Evolutionary conservation across 2,888 invertebrate species (phyloP).

Genomic region (Antheraea yamamai): DNA sequence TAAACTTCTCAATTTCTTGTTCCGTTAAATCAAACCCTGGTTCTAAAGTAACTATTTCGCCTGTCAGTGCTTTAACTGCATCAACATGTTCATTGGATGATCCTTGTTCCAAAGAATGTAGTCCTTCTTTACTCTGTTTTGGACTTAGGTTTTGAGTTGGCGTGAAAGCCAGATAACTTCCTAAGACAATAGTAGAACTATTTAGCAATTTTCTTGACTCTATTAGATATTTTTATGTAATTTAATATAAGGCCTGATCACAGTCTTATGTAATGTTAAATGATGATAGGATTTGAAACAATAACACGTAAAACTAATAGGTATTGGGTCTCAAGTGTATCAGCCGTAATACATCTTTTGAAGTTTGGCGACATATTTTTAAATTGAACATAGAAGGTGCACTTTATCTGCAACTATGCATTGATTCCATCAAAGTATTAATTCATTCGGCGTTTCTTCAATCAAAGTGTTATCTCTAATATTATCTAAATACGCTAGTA

Average conservation of each 20-base stretch:
- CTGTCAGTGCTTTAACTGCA: background rate
- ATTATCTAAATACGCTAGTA: background rate
- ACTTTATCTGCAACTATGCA: too few relatives aligned
- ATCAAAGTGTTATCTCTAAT: background rate
- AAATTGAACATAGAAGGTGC: too few relatives aligned
- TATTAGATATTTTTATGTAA: background rate
- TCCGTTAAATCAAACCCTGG: slow-evolving; percentile 50
- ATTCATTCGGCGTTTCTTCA: background rate
- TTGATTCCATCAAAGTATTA: too few relatives aligned
- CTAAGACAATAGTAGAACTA: background rate
- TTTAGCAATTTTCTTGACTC: background rate
- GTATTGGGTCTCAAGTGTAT: too few relatives aligned
- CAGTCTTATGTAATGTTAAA: too few relatives aligned
- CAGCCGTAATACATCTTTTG: too few relatives aligned
- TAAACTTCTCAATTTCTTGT: slow-evolving; percentile 53
- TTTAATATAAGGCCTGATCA: too few relatives aligned
- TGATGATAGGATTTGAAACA: too few relatives aligned
- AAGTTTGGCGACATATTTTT: too few relatives aligned
- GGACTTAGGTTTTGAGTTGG: background rate
- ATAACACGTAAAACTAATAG: too few relatives aligned
- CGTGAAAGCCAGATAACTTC: background rate
- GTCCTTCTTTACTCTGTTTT: background rate
- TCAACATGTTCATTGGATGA: background rate
- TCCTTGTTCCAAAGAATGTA: background rate
- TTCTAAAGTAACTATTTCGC: slow-evolving; percentile 27